Percentiles rank a stretch among this genome's conserved stretches.
These are phyloP conservation scores for Aramus guarauna DNA, from an alignment of 2,113 vertebrate genomes.

Conservation along the genomic window DNA sequence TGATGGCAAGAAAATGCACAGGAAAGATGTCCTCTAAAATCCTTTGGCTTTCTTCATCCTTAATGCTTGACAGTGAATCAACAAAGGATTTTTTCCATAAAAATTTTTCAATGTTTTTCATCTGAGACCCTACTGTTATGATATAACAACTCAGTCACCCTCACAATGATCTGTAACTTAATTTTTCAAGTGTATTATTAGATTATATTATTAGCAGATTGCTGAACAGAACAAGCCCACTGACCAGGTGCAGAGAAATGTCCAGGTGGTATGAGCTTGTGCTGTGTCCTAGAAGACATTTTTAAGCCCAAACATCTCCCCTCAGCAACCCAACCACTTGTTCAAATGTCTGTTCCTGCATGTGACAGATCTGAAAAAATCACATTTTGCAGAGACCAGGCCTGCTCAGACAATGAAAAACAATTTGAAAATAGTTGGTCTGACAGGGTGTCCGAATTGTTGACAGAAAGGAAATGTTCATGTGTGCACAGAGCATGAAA, in stretches of 20 bases:
- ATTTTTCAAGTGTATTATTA: neutral
- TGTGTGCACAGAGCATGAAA: neutral
- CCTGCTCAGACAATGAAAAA: neutral
- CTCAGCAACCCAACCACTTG: neutral
- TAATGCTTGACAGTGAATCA: neutral
- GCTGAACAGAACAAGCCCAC: neutral
- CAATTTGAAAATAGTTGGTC: constrained; percentile 26
- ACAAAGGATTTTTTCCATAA: neutral
- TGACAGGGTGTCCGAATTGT: neutral
- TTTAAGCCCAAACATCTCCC: neutral
- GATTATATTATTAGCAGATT: neutral
- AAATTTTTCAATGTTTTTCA: neutral
- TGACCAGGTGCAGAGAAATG: neutral
- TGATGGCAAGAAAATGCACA: neutral
- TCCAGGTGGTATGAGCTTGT: neutral
- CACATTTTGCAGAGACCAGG: neutral
- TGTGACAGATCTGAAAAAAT: neutral
- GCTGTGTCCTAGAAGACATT: neutral
- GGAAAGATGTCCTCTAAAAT: neutral
- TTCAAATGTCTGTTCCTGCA: neutral
- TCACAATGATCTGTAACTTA: neutral
- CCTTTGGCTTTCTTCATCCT: neutral
- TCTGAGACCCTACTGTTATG: neutral
- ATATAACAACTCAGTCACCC: neutral
- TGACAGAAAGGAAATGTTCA: constrained; percentile 39